A percentile compares a stretch with the other conserved stretches of the same genome.
These are phyloP conservation scores for Dicrurus megarhynchus DNA, from an alignment of 2,113 vertebrate genomes.

Conservation along the genomic window DNA sequence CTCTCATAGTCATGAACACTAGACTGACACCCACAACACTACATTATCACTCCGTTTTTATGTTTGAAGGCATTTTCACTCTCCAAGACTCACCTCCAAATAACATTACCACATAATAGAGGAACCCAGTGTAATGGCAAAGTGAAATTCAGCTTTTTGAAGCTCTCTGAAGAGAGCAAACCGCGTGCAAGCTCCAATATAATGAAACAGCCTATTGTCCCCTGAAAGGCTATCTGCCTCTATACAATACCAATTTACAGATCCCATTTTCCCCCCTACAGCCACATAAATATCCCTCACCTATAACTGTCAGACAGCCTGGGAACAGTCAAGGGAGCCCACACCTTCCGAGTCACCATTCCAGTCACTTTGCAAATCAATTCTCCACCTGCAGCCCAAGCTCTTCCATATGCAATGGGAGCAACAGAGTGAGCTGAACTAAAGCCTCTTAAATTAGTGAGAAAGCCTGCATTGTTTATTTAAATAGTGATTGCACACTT, in stretches of 20 bases:
- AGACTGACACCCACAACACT: conserved; percentile 20
- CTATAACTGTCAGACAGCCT: neutral
- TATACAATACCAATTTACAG: conserved; percentile 1
- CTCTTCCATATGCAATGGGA: neutral
- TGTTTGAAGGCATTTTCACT: conserved; percentile 44
- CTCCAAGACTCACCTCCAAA: neutral
- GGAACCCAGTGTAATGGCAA: neutral
- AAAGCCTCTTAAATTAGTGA: neutral
- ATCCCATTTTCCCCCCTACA: neutral
- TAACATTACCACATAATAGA: conserved; percentile 1
- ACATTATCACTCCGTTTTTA: conserved; percentile 19
- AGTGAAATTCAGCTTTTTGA: conserved; percentile 27
- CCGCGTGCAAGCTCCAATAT: neutral
- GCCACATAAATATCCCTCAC: neutral
- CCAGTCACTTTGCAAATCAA: neutral
- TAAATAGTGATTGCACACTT: neutral
- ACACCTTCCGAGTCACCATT: fast-evolving
- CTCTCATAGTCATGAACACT: conserved; percentile 57
- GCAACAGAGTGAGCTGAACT: neutral
- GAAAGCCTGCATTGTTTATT: neutral
- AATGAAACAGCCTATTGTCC: neutral
- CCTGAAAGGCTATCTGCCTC: neutral
- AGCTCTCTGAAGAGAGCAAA: neutral
- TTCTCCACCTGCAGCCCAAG: neutral
- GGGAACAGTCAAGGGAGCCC: neutral